Evolutionary conservation across 2,888 invertebrate species (phyloP).

Genomic region (Stenurella melanura): DNA sequence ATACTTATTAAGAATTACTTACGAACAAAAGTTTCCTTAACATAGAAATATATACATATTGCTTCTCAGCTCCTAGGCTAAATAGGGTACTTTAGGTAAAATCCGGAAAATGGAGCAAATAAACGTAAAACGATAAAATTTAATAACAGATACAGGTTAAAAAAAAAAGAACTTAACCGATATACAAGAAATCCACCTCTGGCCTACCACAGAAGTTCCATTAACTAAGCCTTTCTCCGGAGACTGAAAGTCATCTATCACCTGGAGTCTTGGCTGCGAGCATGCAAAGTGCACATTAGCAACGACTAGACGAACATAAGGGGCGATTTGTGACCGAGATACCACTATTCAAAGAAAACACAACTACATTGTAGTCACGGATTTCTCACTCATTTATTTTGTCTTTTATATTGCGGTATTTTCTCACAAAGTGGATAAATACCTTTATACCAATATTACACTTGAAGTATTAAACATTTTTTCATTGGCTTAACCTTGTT

Average conservation of each 20-base stretch:
- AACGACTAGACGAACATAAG: slow-evolving; percentile 62
- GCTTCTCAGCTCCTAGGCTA: no score
- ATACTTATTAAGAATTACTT: no score
- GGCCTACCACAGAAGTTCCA: slow-evolving; percentile 52
- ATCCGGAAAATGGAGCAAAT: background rate
- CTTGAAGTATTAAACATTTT: no score
- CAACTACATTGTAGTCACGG: slow-evolving; percentile 24
- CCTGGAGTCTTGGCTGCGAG: slow-evolving; percentile 56
- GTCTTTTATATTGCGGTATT: slow-evolving; percentile 25
- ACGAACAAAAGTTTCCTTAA: no score
- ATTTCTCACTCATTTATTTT: slow-evolving; percentile 34
- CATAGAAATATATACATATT: no score
- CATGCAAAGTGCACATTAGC: slow-evolving; percentile 70
- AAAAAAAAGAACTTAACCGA: slow-evolving; percentile 21
- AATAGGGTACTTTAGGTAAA: no score
- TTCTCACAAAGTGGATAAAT: slow-evolving; percentile 15
- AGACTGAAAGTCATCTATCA: slow-evolving; percentile 63
- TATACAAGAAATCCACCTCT: slow-evolving; percentile 44
- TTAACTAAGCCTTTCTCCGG: slow-evolving; percentile 62
- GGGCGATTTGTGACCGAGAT: slow-evolving; percentile 62
- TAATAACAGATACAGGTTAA: background rate
- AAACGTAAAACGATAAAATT: background rate
- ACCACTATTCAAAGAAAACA: slow-evolving; percentile 51
- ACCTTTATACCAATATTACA: no score
- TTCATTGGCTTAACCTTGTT: background rate